Conservation (phyloP, 2,113 vertebrate species). For the Telmatochromis sp. region DNA sequence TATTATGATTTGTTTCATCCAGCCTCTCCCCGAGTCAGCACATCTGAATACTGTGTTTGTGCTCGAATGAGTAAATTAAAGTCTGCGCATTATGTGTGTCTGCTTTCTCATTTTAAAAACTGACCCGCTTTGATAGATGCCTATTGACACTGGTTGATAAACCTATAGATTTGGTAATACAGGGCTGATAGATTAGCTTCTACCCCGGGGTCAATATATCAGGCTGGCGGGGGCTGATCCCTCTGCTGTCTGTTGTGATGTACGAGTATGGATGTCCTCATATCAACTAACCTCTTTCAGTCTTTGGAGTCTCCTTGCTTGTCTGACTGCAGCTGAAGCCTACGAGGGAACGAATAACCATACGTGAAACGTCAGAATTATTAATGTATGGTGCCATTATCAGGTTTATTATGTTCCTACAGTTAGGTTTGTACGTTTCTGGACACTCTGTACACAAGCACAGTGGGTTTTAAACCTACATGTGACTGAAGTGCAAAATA, state of each 20-base stretch:
- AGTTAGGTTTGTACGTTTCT: neutral
- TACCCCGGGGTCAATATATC: neutral
- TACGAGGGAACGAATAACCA: neutral
- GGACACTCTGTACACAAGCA: fast-evolving
- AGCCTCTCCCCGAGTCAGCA: neutral
- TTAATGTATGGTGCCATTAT: neutral
- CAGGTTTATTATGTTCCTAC: neutral
- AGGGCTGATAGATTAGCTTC: slow-evolving; percentile 30
- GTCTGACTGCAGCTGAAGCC: neutral
- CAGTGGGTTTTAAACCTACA: neutral
- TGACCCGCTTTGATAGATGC: slow-evolving; percentile 43
- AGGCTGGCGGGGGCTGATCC: neutral
- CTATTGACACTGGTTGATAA: slow-evolving; percentile 28
- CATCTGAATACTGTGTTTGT: neutral
- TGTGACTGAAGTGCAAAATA: neutral
- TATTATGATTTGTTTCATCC: neutral
- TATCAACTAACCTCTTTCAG: slow-evolving; percentile 8
- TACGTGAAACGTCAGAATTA: neutral
- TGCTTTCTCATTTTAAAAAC: slow-evolving; percentile 40
- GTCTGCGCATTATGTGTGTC: neutral
- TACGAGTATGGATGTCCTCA: slow-evolving; percentile 1
- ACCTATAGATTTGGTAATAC: slow-evolving; percentile 40
- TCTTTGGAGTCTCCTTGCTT: neutral
- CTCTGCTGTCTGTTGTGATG: slow-evolving; percentile 42
- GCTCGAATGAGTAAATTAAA: slow-evolving; percentile 16